Base-by-base conservation (phyloP, 1,140 invertebrate species). In the Bombus balteatus region DNA sequence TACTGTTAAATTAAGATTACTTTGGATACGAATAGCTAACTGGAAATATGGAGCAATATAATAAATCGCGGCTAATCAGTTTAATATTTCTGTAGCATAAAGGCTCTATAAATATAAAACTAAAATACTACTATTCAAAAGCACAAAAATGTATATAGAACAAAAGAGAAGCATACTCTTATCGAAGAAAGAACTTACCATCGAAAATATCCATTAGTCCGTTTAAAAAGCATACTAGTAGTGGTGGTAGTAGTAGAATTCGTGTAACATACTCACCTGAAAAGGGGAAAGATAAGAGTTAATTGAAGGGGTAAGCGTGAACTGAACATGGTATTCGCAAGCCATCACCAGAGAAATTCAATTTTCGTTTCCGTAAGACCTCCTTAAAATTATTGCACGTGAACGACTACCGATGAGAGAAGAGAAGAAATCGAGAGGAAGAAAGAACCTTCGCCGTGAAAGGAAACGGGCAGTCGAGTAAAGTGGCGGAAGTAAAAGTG, bases 221-320 rank as follows among this genome's bases (percentile, higher is more conserved):
- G 22, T 47, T 10, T 32, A 6, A 15, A 39, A 68, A n/a, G 12
- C 37, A 22, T 39, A 12, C 18, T 28, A 34, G 2, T 34, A 5
- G 8, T 28, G 10, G 9, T 1, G 5, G 37, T 1, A 5, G n/a
- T 53, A 39, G 18, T 37, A 25, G 34, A 75, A 86, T 72, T 70
- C 18, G 34, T 22, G 32, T 39, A 22, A 74, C 28, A 79, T 87
- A 90, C 91, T 91, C 83, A 92, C 90, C 91, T 91, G 81, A 83
- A 91, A 91, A 90, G 18, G 78, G 41, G 78, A 83, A 74, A 81
- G 22, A 32, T 12, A n/a, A 72, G 59, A 3, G 59, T 39, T 74
- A 89, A 87, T 83, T 81, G 66, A 77, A 88, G 32, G 68, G 62
- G 41, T n/a, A 53, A 3, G 65, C 8, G 41, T 37, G 43, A 34